Evolutionary conservation across 2,797 vertebrate genomes (phyloP).

Genomic region (Otolemur crassicaudatus): DNA sequence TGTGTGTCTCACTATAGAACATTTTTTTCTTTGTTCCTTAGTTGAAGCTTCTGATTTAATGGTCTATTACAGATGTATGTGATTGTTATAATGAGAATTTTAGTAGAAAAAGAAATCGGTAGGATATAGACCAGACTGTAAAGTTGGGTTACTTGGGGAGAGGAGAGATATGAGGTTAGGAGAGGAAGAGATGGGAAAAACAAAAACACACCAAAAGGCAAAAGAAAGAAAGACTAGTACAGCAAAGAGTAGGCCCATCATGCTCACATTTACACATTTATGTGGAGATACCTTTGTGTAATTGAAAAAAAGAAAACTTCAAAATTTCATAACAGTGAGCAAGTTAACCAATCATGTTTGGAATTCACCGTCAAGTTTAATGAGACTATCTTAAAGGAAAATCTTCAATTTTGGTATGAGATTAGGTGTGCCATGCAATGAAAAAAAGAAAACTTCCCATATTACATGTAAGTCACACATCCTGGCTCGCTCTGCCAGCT

Average conservation of each 20-base stretch:
- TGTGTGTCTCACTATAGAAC: not conserved
- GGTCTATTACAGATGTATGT: not conserved
- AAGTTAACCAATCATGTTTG: not conserved
- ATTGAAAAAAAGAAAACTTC: not conserved
- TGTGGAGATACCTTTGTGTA: not conserved
- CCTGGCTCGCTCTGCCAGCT: not conserved
- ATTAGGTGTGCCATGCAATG: not conserved
- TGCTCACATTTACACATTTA: not conserved
- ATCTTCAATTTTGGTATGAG: constrained; percentile 9
- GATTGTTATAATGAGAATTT: constrained; percentile 1
- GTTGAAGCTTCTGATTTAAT: constrained; percentile 38
- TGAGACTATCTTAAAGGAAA: constrained; percentile 34
- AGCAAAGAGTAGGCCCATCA: not conserved
- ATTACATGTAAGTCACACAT: constrained; percentile 56
- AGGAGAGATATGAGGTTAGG: not conserved
- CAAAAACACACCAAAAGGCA: not conserved
- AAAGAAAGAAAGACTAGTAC: not conserved
- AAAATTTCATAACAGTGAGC: constrained; percentile 31
- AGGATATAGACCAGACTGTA: not conserved
- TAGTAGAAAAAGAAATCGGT: not conserved
- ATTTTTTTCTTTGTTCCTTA: constrained; percentile 21
- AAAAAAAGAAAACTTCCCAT: constrained; percentile 3
- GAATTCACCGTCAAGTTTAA: constrained; percentile 28
- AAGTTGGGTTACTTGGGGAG: constrained; percentile 9
- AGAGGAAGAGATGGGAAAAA: not conserved